These are phyloP conservation scores for Bursaphelenchus mucronatus DNA, from an alignment of 1,140 invertebrate species.

Conservation along the genomic window DNA sequence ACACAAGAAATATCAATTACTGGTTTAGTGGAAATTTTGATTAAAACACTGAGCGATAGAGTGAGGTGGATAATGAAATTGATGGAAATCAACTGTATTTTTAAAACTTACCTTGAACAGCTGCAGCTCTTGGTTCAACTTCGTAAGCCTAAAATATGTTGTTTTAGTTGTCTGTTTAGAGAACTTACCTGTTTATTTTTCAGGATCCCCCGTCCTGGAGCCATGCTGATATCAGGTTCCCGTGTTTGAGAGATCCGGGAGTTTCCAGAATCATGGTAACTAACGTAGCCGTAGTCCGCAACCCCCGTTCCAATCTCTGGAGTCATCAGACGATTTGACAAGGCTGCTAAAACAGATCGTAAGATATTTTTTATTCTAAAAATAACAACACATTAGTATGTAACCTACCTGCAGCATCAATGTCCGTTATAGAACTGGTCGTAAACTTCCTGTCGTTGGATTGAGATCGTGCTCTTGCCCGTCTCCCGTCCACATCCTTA, in stretches of 20 bases:
- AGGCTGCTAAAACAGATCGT: not conserved
- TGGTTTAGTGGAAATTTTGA: too few species aligned
- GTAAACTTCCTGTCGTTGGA: conserved; percentile 50
- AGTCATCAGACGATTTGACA: conserved; percentile 36
- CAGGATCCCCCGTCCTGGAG: conserved; percentile 50
- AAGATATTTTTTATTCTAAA: not conserved
- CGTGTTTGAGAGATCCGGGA: conserved; percentile 29
- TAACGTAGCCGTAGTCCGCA: conserved; percentile 54
- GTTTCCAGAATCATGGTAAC: conserved; percentile 45
- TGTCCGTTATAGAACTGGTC: not conserved
- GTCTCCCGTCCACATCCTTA: conserved; percentile 45
- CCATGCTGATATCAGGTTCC: conserved; percentile 43
- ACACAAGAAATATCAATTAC: too few species aligned
- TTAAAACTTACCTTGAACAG: too few species aligned
- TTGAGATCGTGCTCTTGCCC: conserved; percentile 44
- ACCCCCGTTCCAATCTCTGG: conserved; percentile 29
- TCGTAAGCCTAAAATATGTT: conserved; percentile 37
- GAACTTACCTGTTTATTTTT: conserved; percentile 57
- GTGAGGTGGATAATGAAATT: too few species aligned
- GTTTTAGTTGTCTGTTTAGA: not conserved
- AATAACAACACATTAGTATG: not conserved
- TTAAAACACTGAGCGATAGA: too few species aligned
- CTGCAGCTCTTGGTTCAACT: conserved; percentile 38
- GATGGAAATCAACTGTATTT: too few species aligned
- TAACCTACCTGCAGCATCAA: conserved; percentile 14